Conservation (phyloP, 2,888 invertebrate species). For the Rhaphigaster nebulosa region DNA sequence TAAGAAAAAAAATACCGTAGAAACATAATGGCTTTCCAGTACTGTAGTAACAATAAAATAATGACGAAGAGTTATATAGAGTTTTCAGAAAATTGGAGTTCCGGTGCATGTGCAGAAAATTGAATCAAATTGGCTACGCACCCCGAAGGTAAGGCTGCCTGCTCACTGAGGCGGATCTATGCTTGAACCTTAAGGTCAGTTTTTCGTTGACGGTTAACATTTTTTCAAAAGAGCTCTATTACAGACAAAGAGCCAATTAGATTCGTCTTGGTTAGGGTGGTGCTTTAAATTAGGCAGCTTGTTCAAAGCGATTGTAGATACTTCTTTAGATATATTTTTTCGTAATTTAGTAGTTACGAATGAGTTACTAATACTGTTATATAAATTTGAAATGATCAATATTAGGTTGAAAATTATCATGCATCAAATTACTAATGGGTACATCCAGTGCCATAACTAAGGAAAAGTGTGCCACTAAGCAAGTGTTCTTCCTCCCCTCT, state of each 20-base stretch:
- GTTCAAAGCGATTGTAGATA: too few species aligned
- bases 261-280: too few species aligned
- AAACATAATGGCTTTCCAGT: background rate
- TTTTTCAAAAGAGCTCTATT: background rate
- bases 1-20: background rate
- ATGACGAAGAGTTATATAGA: background rate
- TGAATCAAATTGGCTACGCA: conserved; percentile 5
- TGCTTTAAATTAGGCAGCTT: too few species aligned
- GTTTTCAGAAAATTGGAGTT: background rate
- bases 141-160: background rate
- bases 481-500: too few species aligned
- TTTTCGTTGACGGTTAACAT: background rate
- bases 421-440: too few species aligned
- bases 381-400: too few species aligned
- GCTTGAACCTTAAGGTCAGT: background rate
- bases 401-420: too few species aligned
- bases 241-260: background rate
- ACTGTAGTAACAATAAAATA: background rate
- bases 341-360: too few species aligned
- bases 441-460: too few species aligned
- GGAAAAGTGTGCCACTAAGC: too few species aligned
- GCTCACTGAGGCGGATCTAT: background rate
- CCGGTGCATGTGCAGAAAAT: background rate
- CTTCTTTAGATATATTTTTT: too few species aligned
- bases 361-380: too few species aligned